Evolutionary conservation across 2,888 invertebrate species (phyloP), one percentile per base, ranked within the genome.

Genomic region (Drosophila fulvimacula): DNA sequence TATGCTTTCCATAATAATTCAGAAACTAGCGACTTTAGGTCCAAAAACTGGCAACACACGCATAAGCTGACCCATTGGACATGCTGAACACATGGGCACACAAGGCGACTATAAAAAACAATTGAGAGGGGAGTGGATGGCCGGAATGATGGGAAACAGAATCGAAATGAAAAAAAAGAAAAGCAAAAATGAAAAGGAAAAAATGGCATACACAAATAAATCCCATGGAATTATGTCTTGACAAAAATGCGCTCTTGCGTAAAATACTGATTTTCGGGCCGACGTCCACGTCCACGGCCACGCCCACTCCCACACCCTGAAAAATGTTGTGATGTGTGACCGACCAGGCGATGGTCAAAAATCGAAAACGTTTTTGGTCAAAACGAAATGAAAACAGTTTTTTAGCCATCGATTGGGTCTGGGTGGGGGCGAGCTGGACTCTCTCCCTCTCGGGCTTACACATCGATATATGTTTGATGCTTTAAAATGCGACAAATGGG

Each of bases 211-310:
- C 83, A 83, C 82, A 86, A 89, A 89, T 86, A 86, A 86, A 89
- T 88, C 83, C 88, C 76, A 74, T 89, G 79, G 89, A 88, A 89
- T 86, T 89, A 88, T 88, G 76, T 89, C 88, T 89, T 82, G 89
- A 82, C 89, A 89, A 78, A 88, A 85, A 82, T 85, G 82, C 82
- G 76, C 74, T 86, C 86, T 85, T 79, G 86, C 88, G 89, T 89
- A 86, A 86, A 86, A 86, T 86, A 88, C 86, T 89, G 84, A 88
- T 84, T 89, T 89, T 76, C 69, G 68, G 81, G 49, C 48, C 27
- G 52, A 56, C 53, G 17, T 44, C 36, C 36, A 17, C 1, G 36
- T 27, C 21, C 17, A 41, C 17, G 27, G 27, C 15, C 34, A 44
- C n/a, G 21, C 11, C 6, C 55, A 7, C 17, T 1, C 17, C 58